Evolutionary conservation across 2,113 vertebrate genomes (phyloP), one percentile per base, ranked within the genome.

Genomic region (Potamarius usumacintae): DNA sequence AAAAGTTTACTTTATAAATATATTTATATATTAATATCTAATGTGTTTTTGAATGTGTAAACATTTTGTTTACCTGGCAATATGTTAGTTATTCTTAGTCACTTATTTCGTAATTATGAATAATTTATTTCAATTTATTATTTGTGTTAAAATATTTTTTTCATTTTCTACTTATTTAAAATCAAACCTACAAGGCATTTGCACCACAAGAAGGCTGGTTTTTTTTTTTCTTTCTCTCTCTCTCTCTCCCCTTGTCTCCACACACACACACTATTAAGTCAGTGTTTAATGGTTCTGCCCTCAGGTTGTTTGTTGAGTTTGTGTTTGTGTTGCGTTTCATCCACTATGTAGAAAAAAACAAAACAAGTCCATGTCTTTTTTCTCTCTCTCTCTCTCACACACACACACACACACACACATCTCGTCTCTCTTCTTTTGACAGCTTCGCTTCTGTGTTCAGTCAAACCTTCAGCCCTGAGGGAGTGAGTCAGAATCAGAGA

Each of bases 401-500:
- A 27, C 71, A 53, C 71, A 85, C 53, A 60, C 71, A 62, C 57
- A 77, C 69, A 77, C 84, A 77, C 57, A 62, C 30, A 86, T 88
- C 57, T 58, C 84, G 62, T 76, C 53, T 87, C 84, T 85, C 79
- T 55, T 12, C 83, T 91, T 88, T 4, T 81, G 85, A 94, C 94
- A 94, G 92, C 93, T 91, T 91, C 81, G 93, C 91, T 90, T 89
- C 93, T 93, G 92, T 93, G 93, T 90, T 94, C 94, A 91, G 92
- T 95, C 91, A 92, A 93, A 92, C 94, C 92, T 93, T 53, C 25
- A 88, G 89, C 94, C 94, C 92, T 50, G 63, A 14, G 93, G 93
- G 94, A 93, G 86, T 72, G 50, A 71, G 83, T 50, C 86, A 90
- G 85, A 89, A 72, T 60, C 79, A 87, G 87, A 92, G 87, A 87